Percentiles rank a stretch among this genome's conserved stretches.
Conservation (phyloP, 37 sponge, comb jelly and placozoan species). For the Spongilla lacustris region DNA sequence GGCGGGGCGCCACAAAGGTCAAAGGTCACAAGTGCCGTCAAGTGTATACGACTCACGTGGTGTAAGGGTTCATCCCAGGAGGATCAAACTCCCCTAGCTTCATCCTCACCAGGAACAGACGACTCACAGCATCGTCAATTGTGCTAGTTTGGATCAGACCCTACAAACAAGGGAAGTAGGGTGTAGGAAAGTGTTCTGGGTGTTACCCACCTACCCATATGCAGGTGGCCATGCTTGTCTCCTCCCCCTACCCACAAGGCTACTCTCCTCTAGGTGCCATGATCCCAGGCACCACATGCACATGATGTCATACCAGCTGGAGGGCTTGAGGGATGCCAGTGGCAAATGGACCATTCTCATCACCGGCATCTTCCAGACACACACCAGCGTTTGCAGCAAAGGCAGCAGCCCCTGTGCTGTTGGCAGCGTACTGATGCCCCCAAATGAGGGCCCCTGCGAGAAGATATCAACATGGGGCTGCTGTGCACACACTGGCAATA, state of each 20-base stretch:
- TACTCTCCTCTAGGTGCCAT: no score
- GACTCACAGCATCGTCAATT: slow-evolving; percentile 32
- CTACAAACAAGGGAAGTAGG: slow-evolving; percentile 3
- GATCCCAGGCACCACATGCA: no score
- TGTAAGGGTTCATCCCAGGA: slow-evolving; percentile 55
- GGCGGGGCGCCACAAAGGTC: no score
- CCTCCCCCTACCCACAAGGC: not conserved
- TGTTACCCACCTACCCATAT: no score
- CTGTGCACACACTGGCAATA: no score
- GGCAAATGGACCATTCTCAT: slow-evolving; percentile 38
- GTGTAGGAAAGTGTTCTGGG: not conserved
- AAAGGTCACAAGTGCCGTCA: no score
- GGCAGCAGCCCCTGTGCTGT: slow-evolving; percentile 14
- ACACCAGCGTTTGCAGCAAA: slow-evolving; percentile 57
- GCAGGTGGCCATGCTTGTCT: no score
- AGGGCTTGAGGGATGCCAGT: not conserved
- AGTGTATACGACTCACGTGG: slow-evolving; percentile 27
- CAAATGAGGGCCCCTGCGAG: slow-evolving; percentile 30
- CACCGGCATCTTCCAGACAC: slow-evolving; percentile 51
- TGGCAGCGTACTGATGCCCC: slow-evolving; percentile 43
- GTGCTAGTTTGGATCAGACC: slow-evolving; percentile 7
- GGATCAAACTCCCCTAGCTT: slow-evolving; percentile 70
- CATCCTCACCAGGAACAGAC: slow-evolving; percentile 49
- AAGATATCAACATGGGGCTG: not conserved
- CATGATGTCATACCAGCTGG: not conserved